Conservation (phyloP, 2,797 vertebrate species). For the Pseudomugil tenellus region DNA sequence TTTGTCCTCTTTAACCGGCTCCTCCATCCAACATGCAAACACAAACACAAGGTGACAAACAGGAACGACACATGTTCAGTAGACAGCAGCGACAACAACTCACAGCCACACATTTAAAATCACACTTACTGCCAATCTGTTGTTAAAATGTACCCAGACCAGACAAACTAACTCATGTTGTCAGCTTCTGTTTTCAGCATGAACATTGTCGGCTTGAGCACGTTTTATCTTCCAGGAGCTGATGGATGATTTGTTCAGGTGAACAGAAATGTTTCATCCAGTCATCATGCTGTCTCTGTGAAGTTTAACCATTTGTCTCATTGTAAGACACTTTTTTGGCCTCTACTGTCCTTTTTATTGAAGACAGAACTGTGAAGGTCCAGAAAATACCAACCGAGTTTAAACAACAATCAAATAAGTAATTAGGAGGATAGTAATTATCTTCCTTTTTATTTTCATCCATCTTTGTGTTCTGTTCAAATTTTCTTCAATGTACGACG, state of each 20-base stretch:
- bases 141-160: constrained; percentile 80
- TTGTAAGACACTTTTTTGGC: too few relatives aligned
- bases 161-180: constrained; percentile 39
- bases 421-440: too few relatives aligned
- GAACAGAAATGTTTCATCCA: background rate
- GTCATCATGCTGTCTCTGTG: too few relatives aligned
- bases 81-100: constrained; percentile 20
- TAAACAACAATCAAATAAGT: too few relatives aligned
- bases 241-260: background rate
- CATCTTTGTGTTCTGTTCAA: too few relatives aligned
- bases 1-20: background rate
- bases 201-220: constrained; percentile 14
- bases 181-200: constrained; percentile 25
- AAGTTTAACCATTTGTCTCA: too few relatives aligned
- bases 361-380: too few relatives aligned
- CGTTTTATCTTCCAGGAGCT: constrained; percentile 6
- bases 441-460: too few relatives aligned
- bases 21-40: constrained; percentile 21
- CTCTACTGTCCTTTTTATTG: too few relatives aligned
- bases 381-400: too few relatives aligned
- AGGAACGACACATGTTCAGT: constrained; percentile 5
- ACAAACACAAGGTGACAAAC: constrained; percentile 5
- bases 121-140: constrained; percentile 85
- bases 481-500: too few relatives aligned
- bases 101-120: constrained; percentile 67